Percentiles rank a stretch among this genome's conserved stretches.
Evolutionary conservation across 1,140 invertebrate species (phyloP).

Genomic region (Prorops nasuta): DNA sequence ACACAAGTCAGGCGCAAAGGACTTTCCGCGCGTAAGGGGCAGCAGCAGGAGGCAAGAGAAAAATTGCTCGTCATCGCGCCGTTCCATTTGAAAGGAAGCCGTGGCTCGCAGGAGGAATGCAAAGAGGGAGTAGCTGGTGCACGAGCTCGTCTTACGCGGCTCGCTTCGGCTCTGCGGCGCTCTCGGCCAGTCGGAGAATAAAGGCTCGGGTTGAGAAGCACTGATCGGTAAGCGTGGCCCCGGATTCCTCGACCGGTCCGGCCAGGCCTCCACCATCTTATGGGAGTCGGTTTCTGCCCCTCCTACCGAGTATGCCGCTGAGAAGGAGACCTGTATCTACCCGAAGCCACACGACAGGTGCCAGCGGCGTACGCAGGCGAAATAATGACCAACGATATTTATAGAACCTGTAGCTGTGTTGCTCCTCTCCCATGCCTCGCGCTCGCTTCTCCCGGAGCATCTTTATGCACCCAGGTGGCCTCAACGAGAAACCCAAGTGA

Average conservation of each 20-base stretch:
- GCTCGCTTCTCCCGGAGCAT: not conserved
- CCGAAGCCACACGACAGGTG: constrained; percentile 52
- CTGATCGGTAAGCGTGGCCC: constrained; percentile 51
- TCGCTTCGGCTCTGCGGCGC: no score
- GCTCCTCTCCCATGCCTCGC: no score
- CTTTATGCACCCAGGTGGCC: not conserved
- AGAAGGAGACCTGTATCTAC: constrained; percentile 9
- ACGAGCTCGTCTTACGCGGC: no score
- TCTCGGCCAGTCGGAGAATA: no score
- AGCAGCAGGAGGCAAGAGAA: no score
- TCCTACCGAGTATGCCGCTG: not conserved
- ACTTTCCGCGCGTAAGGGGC: no score
- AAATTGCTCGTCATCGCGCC: no score
- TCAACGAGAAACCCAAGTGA: not conserved
- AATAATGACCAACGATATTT: constrained; percentile 47
- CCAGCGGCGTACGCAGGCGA: constrained; percentile 44
- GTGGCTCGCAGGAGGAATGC: no score
- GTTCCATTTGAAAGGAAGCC: no score
- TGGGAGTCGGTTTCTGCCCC: constrained; percentile 30
- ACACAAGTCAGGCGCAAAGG: no score
- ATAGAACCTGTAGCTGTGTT: constrained; percentile 22
- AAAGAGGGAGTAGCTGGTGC: no score
- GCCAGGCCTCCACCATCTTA: constrained; percentile 15
- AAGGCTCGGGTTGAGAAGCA: constrained; percentile 44
- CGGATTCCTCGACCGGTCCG: constrained; percentile 52